phyloP scores from a whole-genome alignment of 2,888 invertebrate genomes.

The Dicyrtoma fusca region DNA sequence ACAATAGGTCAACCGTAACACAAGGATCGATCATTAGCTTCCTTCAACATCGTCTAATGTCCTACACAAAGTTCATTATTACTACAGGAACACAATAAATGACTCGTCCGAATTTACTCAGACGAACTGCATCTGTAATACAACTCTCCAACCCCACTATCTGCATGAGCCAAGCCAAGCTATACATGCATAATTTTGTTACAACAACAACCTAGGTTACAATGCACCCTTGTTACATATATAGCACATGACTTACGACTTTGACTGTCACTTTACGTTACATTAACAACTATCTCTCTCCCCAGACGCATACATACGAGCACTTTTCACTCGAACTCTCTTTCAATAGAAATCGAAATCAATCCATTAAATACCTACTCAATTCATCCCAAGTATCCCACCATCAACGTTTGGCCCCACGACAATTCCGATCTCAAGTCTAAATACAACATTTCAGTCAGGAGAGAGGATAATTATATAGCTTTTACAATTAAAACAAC shows the following conservation, averaged over 20 bases:
- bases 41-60: conserved; percentile 35
- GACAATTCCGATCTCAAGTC: neutral
- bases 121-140: neutral
- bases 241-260: no score
- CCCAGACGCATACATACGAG: neutral
- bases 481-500: no score
- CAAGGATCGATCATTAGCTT: conserved; percentile 50
- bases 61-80: conserved; percentile 34
- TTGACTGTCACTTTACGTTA: neutral
- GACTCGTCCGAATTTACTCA: no score
- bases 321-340: neutral
- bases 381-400: neutral
- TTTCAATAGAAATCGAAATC: conserved; percentile 14
- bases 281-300: neutral
- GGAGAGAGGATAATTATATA: neutral
- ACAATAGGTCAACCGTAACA: conserved; percentile 53
- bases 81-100: conserved; percentile 2
- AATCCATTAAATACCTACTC: neutral
- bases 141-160: neutral
- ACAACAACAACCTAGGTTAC: no score
- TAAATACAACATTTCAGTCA: neutral
- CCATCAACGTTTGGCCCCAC: neutral
- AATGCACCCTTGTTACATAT: no score
- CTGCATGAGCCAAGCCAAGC: no score
- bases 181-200: no score